Evolutionary conservation across 2,888 invertebrate species (phyloP), one percentile per base, ranked within the genome.

Genomic region (Drosophila demipolita): DNA sequence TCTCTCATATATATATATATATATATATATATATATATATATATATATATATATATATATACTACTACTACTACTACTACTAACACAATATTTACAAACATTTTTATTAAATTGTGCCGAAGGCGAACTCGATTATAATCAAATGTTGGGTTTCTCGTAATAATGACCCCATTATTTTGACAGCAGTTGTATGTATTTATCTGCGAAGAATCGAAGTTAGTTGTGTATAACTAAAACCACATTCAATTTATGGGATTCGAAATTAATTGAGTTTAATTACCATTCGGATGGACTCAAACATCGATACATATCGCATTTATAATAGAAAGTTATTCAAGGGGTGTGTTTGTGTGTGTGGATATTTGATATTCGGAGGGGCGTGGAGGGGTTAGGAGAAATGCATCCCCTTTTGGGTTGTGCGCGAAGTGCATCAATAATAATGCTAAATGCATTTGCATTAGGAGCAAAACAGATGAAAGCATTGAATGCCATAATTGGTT

Each of bases 381-480:
- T 9, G n/a, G 9, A n/a, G 5, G 40, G 11, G 42, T 11, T 20
- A 45, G 38, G 23, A 8, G 23, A 23, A 48, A 42, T 45, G 15
- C 20, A 45, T 45, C 45, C 7, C 20, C 45, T 45, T 15, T 45
- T 23, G 20, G 45, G 15, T 20, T 45, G 45, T 52, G 33, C 57
- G 49, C 15, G 23, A 40, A 45, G 42, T 17, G 12, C 38, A 36
- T 42, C 65, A 38, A 54, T 48, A 55, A 57, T 54, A 68, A 58
- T 54, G n/a, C 20, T 17, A 15, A 79, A 64, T 74, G 63, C 64
- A 57, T 40, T 26, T 50, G 7, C 45, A 45, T 15, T 33, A 29
- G 38, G 15, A 23, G 49, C 55, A 55, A 49, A 49, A 53, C 66
- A 66, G 67, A 64, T 64, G 80, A 80, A 50, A 55, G 66, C 75